These are phyloP conservation scores for Pyrocephalus nanus DNA, from an alignment of 2,797 vertebrate species.

Conservation along the genomic window DNA sequence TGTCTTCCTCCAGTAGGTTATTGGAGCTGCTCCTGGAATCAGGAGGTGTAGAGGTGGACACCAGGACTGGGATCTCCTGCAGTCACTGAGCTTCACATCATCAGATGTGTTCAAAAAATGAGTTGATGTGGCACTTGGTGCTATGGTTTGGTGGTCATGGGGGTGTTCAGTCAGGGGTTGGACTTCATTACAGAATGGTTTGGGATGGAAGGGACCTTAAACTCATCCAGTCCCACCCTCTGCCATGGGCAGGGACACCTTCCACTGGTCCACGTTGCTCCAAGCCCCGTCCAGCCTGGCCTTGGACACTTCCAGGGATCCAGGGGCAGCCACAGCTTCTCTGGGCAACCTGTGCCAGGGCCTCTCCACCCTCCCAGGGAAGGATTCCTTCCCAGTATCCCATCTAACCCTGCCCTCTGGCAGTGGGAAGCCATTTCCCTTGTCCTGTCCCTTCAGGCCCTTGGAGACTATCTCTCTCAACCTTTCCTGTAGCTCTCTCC, in stretches of 20 bases:
- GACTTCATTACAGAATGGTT: neutral
- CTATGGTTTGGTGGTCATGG: too few species aligned
- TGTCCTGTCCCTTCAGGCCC: neutral
- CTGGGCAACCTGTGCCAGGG: neutral
- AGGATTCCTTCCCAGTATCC: neutral
- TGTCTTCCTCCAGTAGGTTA: neutral
- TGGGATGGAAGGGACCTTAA: neutral
- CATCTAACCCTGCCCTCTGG: neutral
- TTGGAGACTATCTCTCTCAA: neutral
- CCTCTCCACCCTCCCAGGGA: neutral
- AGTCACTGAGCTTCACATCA: neutral
- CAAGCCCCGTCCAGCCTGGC: neutral
- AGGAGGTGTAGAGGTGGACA: neutral
- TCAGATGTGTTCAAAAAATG: accelerated
- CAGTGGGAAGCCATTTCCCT: neutral
- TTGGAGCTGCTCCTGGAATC: neutral
- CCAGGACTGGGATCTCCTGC: neutral
- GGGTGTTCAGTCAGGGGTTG: too few species aligned
- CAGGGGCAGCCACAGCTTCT: neutral
- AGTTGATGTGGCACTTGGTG: neutral
- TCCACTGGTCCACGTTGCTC: neutral
- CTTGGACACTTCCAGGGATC: neutral
- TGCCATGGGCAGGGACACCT: neutral
- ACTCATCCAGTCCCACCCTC: neutral
- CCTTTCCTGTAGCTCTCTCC: neutral